Evolutionary conservation across 2,797 vertebrate genomes (phyloP).

Genomic region (Aulostomus chinensis): DNA sequence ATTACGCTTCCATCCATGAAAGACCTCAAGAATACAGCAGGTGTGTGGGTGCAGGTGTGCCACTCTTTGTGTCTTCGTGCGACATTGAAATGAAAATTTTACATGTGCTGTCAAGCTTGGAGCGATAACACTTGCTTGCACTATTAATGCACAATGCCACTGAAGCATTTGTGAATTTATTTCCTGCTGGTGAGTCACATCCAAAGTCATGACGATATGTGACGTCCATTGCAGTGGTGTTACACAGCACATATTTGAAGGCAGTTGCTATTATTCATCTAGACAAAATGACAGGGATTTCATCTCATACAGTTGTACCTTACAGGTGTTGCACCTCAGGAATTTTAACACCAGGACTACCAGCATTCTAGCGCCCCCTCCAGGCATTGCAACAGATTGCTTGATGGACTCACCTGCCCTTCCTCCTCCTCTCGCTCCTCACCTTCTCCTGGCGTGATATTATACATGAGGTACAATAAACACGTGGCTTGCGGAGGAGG

Average conservation of each 20-base stretch:
- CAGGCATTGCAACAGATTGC: too few species aligned
- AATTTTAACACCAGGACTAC: too few species aligned
- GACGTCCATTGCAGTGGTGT: not conserved
- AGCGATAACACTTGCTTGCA: constrained; percentile 16
- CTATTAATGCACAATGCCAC: constrained; percentile 9
- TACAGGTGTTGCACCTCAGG: too few species aligned
- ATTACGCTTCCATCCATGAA: constrained; percentile 30
- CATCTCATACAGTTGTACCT: too few species aligned
- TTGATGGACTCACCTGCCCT: too few species aligned
- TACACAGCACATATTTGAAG: not conserved
- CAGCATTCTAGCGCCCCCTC: too few species aligned
- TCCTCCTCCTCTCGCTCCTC: too few species aligned
- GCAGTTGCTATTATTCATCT: too few species aligned
- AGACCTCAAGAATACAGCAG: constrained; percentile 2
- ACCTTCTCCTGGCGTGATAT: too few species aligned
- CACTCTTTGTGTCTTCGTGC: not conserved
- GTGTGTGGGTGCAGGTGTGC: not conserved
- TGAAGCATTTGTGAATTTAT: constrained; percentile 8
- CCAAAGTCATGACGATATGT: not conserved
- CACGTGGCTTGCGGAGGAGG: too few species aligned
- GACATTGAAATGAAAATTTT: constrained; percentile 21
- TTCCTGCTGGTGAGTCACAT: not conserved
- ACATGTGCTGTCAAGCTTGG: constrained; percentile 26
- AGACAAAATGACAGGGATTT: too few species aligned
- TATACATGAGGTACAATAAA: too few species aligned